These are phyloP conservation scores for Spinus olivaceus DNA, from an alignment of 2,797 vertebrate genomes.

Conservation along the genomic window DNA sequence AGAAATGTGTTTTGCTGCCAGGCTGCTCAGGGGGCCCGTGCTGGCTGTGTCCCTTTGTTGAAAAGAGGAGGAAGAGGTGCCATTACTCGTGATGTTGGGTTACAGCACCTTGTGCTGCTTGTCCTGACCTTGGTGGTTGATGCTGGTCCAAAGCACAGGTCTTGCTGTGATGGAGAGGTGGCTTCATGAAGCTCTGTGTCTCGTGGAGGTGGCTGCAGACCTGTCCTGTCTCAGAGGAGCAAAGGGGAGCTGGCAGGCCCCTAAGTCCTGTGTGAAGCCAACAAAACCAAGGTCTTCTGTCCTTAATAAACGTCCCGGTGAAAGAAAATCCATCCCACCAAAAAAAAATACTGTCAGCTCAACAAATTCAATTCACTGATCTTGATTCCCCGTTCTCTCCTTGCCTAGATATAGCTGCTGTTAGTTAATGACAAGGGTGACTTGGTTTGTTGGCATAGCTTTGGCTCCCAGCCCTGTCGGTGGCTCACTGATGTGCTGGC, in stretches of 20 bases:
- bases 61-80: neutral
- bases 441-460: neutral
- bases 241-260: neutral
- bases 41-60: neutral
- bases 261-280: accelerated
- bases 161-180: neutral
- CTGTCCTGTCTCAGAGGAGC: neutral
- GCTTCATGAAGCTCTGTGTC: accelerated
- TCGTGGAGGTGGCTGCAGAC: neutral
- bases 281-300: accelerated
- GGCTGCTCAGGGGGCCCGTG: neutral
- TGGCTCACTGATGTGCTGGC: neutral
- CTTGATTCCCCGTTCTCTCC: neutral
- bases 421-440: neutral
- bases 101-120: neutral
- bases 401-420: neutral
- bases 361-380: neutral
- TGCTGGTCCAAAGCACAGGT: accelerated
- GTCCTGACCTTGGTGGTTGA: accelerated
- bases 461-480: neutral
- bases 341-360: neutral
- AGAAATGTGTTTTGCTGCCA: neutral
- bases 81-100: accelerated
- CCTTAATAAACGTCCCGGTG: neutral
- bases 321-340: neutral